Evolutionary conservation across 2,113 vertebrate genomes (phyloP), one percentile per base, ranked within the genome.

Genomic region (Eurystomus gularis): DNA sequence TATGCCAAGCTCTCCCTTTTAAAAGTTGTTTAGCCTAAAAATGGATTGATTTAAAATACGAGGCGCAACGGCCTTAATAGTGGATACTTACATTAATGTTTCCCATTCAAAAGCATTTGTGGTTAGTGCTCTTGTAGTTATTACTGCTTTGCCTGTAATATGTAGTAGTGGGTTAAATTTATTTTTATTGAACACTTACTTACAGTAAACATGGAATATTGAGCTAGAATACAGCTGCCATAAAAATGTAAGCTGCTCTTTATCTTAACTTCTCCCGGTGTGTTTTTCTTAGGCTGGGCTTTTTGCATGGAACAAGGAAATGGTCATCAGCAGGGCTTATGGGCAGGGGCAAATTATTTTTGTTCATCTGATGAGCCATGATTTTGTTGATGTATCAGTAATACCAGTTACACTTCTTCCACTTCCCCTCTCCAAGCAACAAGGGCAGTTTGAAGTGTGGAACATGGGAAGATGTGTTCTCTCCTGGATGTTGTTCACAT

Each of bases 141-240:
- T 86, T 95, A 76, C 73, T 91, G 58, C 65, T 85, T 90, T 0
- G 29, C 26, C 58, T 90, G 28, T 65, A 61, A 60, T 77, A 57
- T 72, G 73, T 94, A 86, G 73, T 86, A 93, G 71, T 80, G 90
- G 82, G 90, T 80, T 90, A 82, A 72, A 88, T 91, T 86, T 71
- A 39, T 60, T 93, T 80, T 94, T 94, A 90, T 93, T 81, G 82
- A 86, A 64, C 39, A 3, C n/a, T 76, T 96, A 87, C n/a, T 94
- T 96, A 69, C 9, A 73, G 76, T 78, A 90, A 93, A 86, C n/a
- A 39, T 49, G 68, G 33, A 55, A 66, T 86, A 49, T 84, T 91
- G 90, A 86, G 16, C 75, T 69, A 20, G 65, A 90, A 82, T 39
- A 39, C 64, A 88, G 72, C 52, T 78, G 51, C 75, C 12, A 10